Evolutionary conservation across 2,113 vertebrate genomes (phyloP).

Genomic region (Sigmodon hispidus): DNA sequence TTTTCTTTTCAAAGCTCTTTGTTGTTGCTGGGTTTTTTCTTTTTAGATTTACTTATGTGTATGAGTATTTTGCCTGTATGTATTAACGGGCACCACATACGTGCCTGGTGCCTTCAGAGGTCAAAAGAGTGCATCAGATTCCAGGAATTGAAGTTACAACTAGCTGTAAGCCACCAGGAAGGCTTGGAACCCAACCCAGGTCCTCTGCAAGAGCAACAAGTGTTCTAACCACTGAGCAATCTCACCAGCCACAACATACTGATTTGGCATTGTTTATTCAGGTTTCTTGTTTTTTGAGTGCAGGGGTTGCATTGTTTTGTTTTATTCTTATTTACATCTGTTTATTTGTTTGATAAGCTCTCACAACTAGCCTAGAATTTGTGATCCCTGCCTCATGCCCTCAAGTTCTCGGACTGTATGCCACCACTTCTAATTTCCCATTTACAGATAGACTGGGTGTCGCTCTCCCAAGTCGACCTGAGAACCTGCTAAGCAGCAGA

Average conservation of each 20-base stretch:
- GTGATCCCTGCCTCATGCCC: background rate
- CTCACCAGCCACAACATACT: background rate
- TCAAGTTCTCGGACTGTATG: too few species aligned
- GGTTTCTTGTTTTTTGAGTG: background rate
- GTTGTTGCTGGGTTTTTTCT: background rate
- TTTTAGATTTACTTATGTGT: background rate
- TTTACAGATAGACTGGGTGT: background rate
- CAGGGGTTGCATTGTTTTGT: background rate
- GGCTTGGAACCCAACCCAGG: background rate
- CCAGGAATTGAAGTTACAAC: background rate
- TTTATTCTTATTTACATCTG: background rate
- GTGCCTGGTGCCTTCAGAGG: background rate
- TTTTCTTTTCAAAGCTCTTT: background rate
- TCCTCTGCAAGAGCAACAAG: background rate
- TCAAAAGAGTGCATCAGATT: background rate
- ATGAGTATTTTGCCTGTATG: background rate
- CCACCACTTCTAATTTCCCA: background rate
- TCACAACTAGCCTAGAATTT: background rate
- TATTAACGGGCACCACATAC: background rate
- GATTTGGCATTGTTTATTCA: background rate
- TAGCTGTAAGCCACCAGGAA: background rate
- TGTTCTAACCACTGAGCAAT: background rate
- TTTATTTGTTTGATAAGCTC: background rate
- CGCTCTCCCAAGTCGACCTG: background rate
- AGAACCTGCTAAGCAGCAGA: too few species aligned